A percentile compares a stretch with the other conserved stretches of the same genome.
phyloP scores from a whole-genome alignment of 2,113 vertebrate genomes.

The Tursiops truncatus region DNA sequence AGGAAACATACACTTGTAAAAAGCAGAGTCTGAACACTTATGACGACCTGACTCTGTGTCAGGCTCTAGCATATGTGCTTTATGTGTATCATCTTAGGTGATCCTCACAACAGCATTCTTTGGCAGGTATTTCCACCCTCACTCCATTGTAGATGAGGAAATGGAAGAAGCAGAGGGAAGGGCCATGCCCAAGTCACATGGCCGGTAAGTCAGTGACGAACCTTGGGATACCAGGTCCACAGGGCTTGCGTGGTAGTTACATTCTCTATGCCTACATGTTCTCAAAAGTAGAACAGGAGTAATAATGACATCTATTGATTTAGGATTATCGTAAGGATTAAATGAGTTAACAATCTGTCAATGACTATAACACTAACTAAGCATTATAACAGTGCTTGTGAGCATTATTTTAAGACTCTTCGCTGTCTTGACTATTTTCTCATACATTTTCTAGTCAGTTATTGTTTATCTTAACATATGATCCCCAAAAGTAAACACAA shows the following conservation, averaged over 20 bases:
- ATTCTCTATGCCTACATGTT: neutral
- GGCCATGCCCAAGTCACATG: rapidly evolving
- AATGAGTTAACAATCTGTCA: neutral
- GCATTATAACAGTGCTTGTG: neutral
- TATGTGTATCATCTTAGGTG: too few species aligned
- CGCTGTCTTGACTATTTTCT: neutral
- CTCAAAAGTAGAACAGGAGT: neutral
- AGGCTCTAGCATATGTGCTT: too few species aligned
- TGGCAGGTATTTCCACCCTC: neutral
- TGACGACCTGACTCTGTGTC: rapidly evolving
- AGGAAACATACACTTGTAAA: neutral
- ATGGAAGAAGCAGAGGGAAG: neutral
- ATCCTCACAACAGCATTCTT: neutral
- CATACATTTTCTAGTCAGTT: neutral
- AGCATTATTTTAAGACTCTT: neutral
- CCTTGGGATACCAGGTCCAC: neutral
- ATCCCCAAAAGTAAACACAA: neutral
- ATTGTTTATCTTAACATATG: neutral
- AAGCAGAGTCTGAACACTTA: neutral
- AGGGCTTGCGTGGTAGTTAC: neutral
- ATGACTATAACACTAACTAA: neutral
- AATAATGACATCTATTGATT: neutral
- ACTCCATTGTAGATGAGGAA: neutral
- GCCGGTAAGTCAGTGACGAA: neutral
- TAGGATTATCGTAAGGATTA: neutral